Conservation (phyloP, 2,888 invertebrate species). For the Spodoptera picta region DNA sequence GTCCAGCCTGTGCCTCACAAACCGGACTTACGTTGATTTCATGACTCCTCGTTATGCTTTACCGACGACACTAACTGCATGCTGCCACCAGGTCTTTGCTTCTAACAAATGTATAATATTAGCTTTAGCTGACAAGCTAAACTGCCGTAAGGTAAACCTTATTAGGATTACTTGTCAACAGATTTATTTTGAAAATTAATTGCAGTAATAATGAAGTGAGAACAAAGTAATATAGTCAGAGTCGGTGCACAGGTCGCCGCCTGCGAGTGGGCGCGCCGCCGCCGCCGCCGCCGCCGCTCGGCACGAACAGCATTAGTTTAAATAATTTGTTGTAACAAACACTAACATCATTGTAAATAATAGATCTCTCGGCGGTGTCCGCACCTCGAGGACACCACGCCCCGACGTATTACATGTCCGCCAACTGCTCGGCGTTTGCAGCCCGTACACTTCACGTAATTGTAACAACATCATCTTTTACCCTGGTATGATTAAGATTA, state of each 20-base stretch:
- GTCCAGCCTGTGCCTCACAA: too few relatives aligned
- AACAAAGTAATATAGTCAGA: conserved; percentile 35
- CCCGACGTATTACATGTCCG: too few relatives aligned
- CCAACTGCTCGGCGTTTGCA: too few relatives aligned
- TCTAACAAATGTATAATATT: too few relatives aligned
- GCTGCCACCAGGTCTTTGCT: too few relatives aligned
- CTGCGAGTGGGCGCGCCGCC: not conserved
- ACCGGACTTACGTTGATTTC: too few relatives aligned
- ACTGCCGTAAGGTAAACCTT: conserved; percentile 23
- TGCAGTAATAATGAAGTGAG: conserved; percentile 27
- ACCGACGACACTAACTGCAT: too few relatives aligned
- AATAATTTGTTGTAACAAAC: conserved; percentile 14
- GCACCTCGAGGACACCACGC: conserved; percentile 6
- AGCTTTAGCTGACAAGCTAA: conserved; percentile 2
- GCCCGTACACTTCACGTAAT: too few relatives aligned
- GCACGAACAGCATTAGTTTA: conserved; percentile 3
- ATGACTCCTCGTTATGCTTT: too few relatives aligned
- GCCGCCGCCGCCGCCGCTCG: conserved; percentile 6
- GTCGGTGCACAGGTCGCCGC: conserved; percentile 19
- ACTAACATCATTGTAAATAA: not conserved
- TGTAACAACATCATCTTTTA: too few relatives aligned
- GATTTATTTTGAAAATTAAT: conserved; percentile 42
- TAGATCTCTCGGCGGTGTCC: conserved; percentile 19
- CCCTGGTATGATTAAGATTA: too few relatives aligned
- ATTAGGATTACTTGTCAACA: conserved; percentile 30